Percentiles rank a stretch among this genome's conserved stretches.
phyloP scores from a whole-genome alignment of 2,797 vertebrate genomes.

The Neosilurus mollespiculum region DNA sequence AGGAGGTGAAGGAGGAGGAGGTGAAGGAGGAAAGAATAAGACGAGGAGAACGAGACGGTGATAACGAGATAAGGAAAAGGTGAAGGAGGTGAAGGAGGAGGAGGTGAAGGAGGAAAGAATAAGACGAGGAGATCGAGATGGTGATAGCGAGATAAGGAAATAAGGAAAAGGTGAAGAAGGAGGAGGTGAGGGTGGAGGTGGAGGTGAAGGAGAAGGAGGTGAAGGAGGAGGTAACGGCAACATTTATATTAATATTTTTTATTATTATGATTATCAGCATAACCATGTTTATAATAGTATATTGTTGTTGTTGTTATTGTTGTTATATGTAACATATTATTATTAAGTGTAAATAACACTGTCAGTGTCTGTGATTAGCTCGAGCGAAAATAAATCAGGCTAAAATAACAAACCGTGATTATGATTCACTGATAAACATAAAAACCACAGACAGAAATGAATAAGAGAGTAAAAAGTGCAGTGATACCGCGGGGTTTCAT shows the following conservation, averaged over 20 bases:
- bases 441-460: background rate
- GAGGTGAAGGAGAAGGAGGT: background rate
- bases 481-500: background rate
- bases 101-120: background rate
- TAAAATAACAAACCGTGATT: background rate
- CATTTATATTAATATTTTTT: background rate
- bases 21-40: no score
- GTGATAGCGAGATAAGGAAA: no score
- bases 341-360: background rate
- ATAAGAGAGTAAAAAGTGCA: background rate
- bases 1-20: no score
- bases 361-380: background rate
- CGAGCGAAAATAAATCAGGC: no score
- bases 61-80: no score
- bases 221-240: background rate
- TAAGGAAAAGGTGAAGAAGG: background rate
- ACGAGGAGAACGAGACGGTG: no score
- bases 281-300: no score
- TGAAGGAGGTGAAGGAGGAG: background rate
- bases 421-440: background rate
- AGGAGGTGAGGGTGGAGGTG: background rate
- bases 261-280: no score
- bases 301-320: background rate
- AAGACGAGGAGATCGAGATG: no score
- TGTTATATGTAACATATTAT: background rate